Conservation (phyloP, 92 coral and sea anemone genomes). For the Pocillopora grandis region DNA sequence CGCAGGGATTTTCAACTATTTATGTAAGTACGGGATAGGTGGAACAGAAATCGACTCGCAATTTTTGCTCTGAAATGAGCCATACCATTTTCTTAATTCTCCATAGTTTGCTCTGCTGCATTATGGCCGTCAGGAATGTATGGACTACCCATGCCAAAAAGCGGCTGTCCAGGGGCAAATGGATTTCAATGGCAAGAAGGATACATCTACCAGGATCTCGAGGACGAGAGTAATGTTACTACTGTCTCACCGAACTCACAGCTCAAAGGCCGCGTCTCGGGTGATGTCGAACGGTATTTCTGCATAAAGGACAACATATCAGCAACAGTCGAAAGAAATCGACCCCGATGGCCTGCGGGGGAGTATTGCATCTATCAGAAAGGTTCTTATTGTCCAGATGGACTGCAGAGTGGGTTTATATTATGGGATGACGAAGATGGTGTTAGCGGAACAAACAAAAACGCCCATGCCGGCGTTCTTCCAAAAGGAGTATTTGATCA, state of each 20-base stretch:
- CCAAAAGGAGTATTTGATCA: conserved; percentile 64
- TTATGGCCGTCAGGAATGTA: conserved; percentile 40
- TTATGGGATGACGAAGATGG: conserved; percentile 63
- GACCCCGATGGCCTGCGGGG: conserved; percentile 68
- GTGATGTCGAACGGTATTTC: conserved; percentile 46
- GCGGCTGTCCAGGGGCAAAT: conserved; percentile 36
- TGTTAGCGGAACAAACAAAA: conserved; percentile 24
- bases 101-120: background rate
- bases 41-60: background rate
- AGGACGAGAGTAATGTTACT: conserved; percentile 1
- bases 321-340: conserved; percentile 11
- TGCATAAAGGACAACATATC: conserved; percentile 63
- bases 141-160: conserved; percentile 31
- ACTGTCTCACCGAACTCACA: conserved; percentile 30
- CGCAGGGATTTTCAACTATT: too few species aligned
- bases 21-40: too few species aligned
- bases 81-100: background rate
- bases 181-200: conserved; percentile 39
- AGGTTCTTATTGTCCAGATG: conserved; percentile 49
- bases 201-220: conserved; percentile 29
- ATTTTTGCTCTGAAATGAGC: background rate
- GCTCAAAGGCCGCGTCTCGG: conserved; percentile 47
- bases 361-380: conserved; percentile 76
- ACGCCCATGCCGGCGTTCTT: conserved; percentile 50
- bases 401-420: conserved; percentile 58